phyloP scores from a whole-genome alignment of 92 coral and sea anemone species.

The Umimayanthus chanpuru region DNA sequence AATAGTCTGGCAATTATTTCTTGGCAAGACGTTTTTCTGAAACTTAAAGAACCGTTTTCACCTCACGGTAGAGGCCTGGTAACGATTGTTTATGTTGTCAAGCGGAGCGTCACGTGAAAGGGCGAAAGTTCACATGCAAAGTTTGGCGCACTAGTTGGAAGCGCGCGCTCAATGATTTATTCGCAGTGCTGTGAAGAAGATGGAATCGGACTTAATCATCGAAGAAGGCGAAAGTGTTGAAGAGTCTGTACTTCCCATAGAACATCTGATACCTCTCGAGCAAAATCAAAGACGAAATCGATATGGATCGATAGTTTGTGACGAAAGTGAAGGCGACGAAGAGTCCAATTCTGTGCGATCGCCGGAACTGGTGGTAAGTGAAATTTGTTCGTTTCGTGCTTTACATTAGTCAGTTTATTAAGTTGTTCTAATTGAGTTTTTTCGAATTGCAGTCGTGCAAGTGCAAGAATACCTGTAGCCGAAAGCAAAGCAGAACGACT shows the following conservation, averaged over 20 bases:
- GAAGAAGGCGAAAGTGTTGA: constrained; percentile 22
- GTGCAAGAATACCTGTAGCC: constrained; percentile 47
- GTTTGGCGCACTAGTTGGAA: background rate
- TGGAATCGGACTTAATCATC: constrained; percentile 15
- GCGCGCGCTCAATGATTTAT: background rate
- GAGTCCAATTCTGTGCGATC: constrained; percentile 20
- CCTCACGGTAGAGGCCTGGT: constrained; percentile 32
- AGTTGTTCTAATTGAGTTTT: constrained; percentile 31
- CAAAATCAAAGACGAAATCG: background rate
- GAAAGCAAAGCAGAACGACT: constrained; percentile 41
- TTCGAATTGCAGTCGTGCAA: constrained; percentile 38
- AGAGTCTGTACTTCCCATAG: constrained; percentile 6
- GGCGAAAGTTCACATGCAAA: constrained; percentile 8
- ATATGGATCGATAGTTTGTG: constrained; percentile 27
- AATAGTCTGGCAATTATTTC: too few relatives aligned
- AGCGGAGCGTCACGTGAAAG: constrained; percentile 21
- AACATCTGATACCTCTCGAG: background rate
- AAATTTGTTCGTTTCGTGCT: background rate
- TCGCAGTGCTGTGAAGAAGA: constrained; percentile 20
- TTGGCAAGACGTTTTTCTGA: too few relatives aligned
- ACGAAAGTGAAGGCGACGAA: background rate
- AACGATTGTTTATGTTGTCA: constrained; percentile 17
- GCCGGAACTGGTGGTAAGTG: constrained; percentile 20
- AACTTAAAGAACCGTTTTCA: background rate
- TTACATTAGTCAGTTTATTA: too few relatives aligned